Percentiles rank a stretch among this genome's conserved stretches.
These are phyloP conservation scores for Pyrochroa serraticornis DNA, from an alignment of 2,888 invertebrate species.

Conservation along the genomic window DNA sequence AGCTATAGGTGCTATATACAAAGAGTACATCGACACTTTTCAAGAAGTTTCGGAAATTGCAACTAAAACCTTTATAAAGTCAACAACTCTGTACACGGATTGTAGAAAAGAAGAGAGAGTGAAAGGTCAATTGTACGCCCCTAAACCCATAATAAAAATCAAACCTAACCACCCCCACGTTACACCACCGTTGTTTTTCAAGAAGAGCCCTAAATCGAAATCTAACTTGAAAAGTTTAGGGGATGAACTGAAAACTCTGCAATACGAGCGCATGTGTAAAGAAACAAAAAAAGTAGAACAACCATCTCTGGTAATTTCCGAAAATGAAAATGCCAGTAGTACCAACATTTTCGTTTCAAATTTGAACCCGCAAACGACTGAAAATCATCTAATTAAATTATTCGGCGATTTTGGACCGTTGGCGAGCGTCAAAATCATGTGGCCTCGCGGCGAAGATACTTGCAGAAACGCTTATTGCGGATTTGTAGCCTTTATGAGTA, in stretches of 20 bases:
- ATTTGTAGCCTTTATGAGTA: constrained; percentile 98
- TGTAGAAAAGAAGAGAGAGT: constrained; percentile 81
- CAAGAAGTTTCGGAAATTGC: constrained; percentile 66
- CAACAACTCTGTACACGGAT: constrained; percentile 90
- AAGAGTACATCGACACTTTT: constrained; percentile 96
- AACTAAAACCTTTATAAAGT: constrained; percentile 74
- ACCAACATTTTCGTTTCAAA: constrained; percentile 98
- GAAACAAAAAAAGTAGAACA: constrained; percentile 68
- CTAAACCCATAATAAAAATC: constrained; percentile 72
- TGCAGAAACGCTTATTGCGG: constrained; percentile 92
- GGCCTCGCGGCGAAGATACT: constrained; percentile 96
- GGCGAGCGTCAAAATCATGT: constrained; percentile 99
- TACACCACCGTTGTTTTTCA: constrained; percentile 45
- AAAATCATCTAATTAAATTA: constrained; percentile 92
- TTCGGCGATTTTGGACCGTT: constrained; percentile 97
- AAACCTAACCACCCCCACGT: constrained; percentile 46
- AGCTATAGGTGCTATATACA: constrained; percentile 87
- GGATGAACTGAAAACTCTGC: constrained; percentile 92
- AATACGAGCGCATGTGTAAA: constrained; percentile 91
- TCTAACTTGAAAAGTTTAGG: constrained; percentile 97
- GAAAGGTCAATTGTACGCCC: constrained; percentile 85
- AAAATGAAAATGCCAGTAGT: constrained; percentile 91
- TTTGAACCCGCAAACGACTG: constrained; percentile 92
- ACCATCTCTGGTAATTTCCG: constrained; percentile 70
- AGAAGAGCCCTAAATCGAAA: constrained; percentile 84